Base-by-base conservation (phyloP, 2,888 invertebrate species). In the Dasysyrphus albostriatus region DNA sequence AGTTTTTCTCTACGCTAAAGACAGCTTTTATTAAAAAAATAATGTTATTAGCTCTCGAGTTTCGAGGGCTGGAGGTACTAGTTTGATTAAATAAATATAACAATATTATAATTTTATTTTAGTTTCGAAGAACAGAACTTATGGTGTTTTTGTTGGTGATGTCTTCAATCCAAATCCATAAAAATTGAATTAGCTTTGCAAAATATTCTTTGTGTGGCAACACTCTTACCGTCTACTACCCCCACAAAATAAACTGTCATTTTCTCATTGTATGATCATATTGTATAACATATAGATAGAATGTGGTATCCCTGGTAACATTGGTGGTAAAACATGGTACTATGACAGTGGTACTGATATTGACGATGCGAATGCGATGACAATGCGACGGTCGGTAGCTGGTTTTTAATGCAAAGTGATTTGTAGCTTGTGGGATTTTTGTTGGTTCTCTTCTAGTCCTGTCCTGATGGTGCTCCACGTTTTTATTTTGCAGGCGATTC, bases 381-480 rank as follows among this genome's bases (percentile, higher is more conserved):
- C 24, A n/a, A n/a, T n/a, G n/a, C n/a, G 32, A 32, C 32, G 5
- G 32, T 4, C 72, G 65, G 72, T 80, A 65, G 84, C 75, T 58
- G 42, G 39, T 51, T 63, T 51, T 56, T 9, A 56, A n/a, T 61
- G 44, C 47, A 39, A 82, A 76, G 42, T 77, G 81, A 81, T 85
- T 85, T 85, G 81, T 85, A 77, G 56, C 56, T 81, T 85, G 76
- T 85, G 81, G 56, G 73, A n/a, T 24, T 74, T 81, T 77, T 56
- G 58, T 69, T 58, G 80, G 67, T 67, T 67, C 58, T 39, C 58
- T 32, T 5, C 44, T 61, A 29, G n/a, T 39, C 14, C 14, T 37
- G n/a, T n/a, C n/a, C n/a, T n/a, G n/a, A n/a, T n/a, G 37, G 44
- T 72, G 29, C 34, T 74, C 14, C 34, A n/a, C 72, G 29, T 74